Evolutionary conservation across 2,113 vertebrate species (phyloP).

Genomic region (Pedetes capensis): DNA sequence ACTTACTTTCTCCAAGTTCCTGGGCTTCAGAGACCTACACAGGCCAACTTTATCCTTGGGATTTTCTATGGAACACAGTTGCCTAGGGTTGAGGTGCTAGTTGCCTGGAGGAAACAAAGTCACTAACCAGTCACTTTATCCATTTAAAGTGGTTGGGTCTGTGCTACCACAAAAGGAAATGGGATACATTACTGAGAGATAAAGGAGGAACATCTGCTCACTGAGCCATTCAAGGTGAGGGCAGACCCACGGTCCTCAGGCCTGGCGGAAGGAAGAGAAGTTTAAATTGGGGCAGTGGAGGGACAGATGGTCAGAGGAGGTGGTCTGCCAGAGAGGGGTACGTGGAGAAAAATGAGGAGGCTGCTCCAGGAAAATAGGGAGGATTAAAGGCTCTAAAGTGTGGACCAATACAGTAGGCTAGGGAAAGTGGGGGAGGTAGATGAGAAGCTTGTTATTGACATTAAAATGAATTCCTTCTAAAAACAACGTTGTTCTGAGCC

Average conservation of each 20-base stretch:
- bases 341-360: background rate
- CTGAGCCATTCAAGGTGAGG: background rate
- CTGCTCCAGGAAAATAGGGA: background rate
- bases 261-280: background rate
- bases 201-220: background rate
- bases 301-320: background rate
- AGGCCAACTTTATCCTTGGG: background rate
- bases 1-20: background rate
- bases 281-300: background rate
- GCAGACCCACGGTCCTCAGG: background rate
- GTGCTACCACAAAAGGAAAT: background rate
- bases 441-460: background rate
- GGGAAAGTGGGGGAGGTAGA: background rate
- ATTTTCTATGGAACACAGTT: background rate
- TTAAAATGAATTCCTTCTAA: conserved; percentile 8
- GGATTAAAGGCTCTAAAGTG: background rate
- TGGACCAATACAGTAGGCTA: background rate
- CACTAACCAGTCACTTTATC: background rate
- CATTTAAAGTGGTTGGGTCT: conserved; percentile 2
- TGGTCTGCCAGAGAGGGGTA: background rate
- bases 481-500: background rate
- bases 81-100: background rate
- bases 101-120: background rate
- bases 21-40: background rate
- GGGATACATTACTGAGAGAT: background rate